phyloP scores from a whole-genome alignment of 1,140 invertebrate genomes.

The Drosophila sulfurigaster region DNA sequence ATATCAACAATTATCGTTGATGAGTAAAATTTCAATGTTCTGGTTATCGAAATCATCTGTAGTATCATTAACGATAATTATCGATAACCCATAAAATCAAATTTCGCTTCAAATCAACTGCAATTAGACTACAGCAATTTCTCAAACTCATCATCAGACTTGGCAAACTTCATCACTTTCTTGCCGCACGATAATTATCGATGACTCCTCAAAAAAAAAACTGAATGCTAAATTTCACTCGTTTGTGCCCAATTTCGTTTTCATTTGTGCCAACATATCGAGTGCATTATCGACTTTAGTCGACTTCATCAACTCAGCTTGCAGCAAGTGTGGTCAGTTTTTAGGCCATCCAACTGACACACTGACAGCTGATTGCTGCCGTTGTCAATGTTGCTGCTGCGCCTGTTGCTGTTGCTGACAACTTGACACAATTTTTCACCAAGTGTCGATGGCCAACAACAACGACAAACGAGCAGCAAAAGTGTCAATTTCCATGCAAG shows the following conservation, averaged over 20 bases:
- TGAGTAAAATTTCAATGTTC: no score
- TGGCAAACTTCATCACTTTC: no score
- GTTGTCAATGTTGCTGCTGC: slow-evolving; percentile 30
- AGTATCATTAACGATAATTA: background rate
- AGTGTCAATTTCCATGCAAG: slow-evolving; percentile 79
- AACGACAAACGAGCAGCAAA: slow-evolving; percentile 38
- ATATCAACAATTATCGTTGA: no score
- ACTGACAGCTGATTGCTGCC: slow-evolving; percentile 67
- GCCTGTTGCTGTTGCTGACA: slow-evolving; percentile 51
- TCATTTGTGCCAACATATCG: slow-evolving; percentile 43
- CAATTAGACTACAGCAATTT: no score
- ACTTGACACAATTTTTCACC: slow-evolving; percentile 78
- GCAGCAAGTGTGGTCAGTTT: slow-evolving; percentile 65
- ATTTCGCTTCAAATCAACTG: background rate
- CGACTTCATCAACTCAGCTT: slow-evolving; percentile 45
- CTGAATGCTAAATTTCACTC: slow-evolving; percentile 29
- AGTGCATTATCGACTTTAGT: slow-evolving; percentile 29
- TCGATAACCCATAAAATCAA: background rate
- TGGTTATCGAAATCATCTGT: no score
- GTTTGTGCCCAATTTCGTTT: slow-evolving; percentile 38
- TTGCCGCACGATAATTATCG: background rate
- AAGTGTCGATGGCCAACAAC: slow-evolving; percentile 49
- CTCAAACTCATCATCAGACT: no score
- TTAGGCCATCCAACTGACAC: slow-evolving; percentile 64
- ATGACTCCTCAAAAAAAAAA: background rate